phyloP scores from a whole-genome alignment of 2,797 vertebrate genomes.

The Enteromius paludinosus region DNA sequence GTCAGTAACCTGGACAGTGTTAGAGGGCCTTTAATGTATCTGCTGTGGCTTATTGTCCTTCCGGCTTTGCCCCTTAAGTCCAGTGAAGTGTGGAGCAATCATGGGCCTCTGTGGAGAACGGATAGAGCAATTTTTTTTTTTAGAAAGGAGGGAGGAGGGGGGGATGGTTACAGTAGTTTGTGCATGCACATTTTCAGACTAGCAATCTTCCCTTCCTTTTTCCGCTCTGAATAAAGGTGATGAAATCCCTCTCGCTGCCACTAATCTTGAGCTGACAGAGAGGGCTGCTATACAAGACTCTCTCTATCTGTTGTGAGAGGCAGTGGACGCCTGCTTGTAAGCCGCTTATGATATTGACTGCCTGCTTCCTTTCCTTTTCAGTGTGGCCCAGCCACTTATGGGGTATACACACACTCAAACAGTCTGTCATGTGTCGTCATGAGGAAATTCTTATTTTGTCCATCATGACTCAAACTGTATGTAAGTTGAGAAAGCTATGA shows the following conservation, averaged over 20 bases:
- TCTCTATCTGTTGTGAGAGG: constrained; percentile 66
- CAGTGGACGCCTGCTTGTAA: constrained; percentile 64
- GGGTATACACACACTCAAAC: constrained; percentile 48
- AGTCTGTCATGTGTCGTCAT: constrained; percentile 54
- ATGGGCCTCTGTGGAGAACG: constrained; percentile 57
- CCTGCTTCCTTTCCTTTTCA: constrained; percentile 66
- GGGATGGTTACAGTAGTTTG: constrained; percentile 63
- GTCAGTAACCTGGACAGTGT: constrained; percentile 63
- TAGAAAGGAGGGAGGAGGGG: constrained; percentile 36
- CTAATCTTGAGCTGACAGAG: constrained; percentile 68
- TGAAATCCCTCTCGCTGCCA: constrained; percentile 65
- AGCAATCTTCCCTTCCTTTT: constrained; percentile 65
- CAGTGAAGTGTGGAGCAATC: constrained; percentile 63
- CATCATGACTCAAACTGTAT: constrained; percentile 37
- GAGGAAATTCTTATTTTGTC: constrained; percentile 56
- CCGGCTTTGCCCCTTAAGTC: constrained; percentile 58
- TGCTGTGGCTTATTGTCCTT: constrained; percentile 61
- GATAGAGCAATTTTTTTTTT: constrained; percentile 51
- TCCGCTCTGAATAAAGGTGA: constrained; percentile 66
- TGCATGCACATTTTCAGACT: constrained; percentile 66
- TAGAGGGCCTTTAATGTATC: constrained; percentile 66
- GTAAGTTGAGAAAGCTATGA: constrained; percentile 51
- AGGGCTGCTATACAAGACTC: constrained; percentile 61
- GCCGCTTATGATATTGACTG: constrained; percentile 69
- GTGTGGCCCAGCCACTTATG: constrained; percentile 56